Base-by-base conservation (phyloP, 1,140 invertebrate genomes). In the Aleiodes sp. region DNA sequence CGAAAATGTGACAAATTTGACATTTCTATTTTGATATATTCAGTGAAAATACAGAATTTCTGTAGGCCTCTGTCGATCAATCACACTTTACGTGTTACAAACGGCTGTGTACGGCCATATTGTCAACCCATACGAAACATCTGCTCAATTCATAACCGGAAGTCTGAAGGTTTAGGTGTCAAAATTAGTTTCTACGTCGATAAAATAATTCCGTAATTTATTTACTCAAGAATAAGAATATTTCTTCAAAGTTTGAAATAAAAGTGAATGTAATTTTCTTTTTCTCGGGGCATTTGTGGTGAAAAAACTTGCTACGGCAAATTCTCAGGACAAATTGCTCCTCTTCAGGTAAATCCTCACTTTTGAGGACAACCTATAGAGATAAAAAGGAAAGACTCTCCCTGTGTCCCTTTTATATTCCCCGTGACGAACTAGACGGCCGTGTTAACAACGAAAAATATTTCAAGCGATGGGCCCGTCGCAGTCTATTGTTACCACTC, bases 331-430 rank as follows among this genome's bases (percentile, higher is more conserved):
- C 78, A 84, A 85, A 84, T 85, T 85, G 77, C 81, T 74, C 75
- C 29, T 63, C 73, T 75, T 68, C 80, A 80, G 83, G 79, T 79
- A 84, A 84, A 84, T 79, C 80, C 78, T 74, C 80, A 78, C 59
- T 65, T 24, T 62, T 31, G 35, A 3, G 41, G 26, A 37, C 59
- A 12, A 56, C 19, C 81, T 71, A 73, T 43, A 71, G 68, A 65
- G 70, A 65, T 78, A 79, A 81, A 84, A 82, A 76, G 81, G 72
- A 75, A 66, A 68, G 61, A 62, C 65, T 57, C 61, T 61, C 46
- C 64, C 41, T 24, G 33, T 43, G 65, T 57, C 43, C 68, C 46
- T 52, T 52, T 70, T 78, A 77, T 61, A 71, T 73, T 70, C 72
- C 73, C 70, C 62, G 66, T 74, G 72, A 73, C 70, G 68, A 72